Percentiles rank a stretch among this genome's conserved stretches.
Evolutionary conservation across 2,888 invertebrate genomes (phyloP).

Genomic region (Drosophila mettleri): DNA sequence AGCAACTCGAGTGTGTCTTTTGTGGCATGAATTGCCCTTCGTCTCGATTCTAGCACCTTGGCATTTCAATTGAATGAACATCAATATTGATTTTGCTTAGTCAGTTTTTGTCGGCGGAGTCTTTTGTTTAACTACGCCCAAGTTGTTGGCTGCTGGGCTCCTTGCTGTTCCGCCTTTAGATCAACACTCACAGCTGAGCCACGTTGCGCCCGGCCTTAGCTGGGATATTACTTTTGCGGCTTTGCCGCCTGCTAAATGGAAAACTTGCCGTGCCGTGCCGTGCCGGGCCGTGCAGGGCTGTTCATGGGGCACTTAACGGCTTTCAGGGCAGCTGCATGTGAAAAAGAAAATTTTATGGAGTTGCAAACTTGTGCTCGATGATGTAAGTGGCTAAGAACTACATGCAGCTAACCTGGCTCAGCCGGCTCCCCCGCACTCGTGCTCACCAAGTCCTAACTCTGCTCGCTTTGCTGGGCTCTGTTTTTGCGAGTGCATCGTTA

Average conservation of each 20-base stretch:
- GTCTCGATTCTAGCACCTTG: conserved; percentile 41
- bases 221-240: conserved; percentile 61
- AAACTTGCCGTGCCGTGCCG: conserved; percentile 61
- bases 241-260: conserved; percentile 58
- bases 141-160: conserved; percentile 34
- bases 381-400: conserved; percentile 69
- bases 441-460: neutral
- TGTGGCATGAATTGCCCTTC: conserved; percentile 31
- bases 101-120: conserved; percentile 46
- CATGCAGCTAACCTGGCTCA: conserved; percentile 25
- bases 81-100: conserved; percentile 72
- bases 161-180: conserved; percentile 40
- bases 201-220: conserved; percentile 16
- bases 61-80: conserved; percentile 61
- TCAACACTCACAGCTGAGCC: conserved; percentile 48
- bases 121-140: conserved; percentile 62
- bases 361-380: conserved; percentile 72
- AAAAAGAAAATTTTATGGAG: conserved; percentile 62
- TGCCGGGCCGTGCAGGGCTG: no score
- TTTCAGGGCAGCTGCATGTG: conserved; percentile 53
- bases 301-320: conserved; percentile 67
- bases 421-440: neutral
- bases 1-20: conserved; percentile 32
- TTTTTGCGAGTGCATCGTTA: conserved; percentile 54
- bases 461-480: conserved; percentile 2